Conservation (phyloP, 2,113 vertebrate species). For the Myodes glareolus region DNA sequence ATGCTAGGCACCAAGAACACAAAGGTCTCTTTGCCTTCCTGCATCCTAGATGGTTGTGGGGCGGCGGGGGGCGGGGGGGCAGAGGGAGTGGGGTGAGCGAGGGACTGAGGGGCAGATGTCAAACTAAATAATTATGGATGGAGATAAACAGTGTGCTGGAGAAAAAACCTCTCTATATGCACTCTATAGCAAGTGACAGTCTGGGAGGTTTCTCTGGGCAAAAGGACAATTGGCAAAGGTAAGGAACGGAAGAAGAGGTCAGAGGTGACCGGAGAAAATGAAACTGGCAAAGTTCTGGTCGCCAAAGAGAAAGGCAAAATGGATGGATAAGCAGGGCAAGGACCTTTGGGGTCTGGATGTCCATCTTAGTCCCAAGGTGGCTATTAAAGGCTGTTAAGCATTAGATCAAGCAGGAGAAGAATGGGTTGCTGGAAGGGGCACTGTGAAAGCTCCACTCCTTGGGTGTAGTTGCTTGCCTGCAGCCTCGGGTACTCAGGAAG, state of each 20-base stretch:
- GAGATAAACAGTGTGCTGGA: slow-evolving; percentile 10
- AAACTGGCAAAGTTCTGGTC: background rate
- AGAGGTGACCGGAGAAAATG: background rate
- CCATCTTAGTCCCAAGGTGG: background rate
- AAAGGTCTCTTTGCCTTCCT: background rate
- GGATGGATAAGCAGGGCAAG: background rate
- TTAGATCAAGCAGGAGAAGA: background rate
- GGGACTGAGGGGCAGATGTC: background rate
- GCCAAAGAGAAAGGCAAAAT: background rate
- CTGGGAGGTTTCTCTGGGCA: slow-evolving; percentile 37
- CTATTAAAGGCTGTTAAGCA: slow-evolving; percentile 12
- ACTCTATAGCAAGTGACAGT: background rate
- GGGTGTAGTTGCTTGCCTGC: background rate
- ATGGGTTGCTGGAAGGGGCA: background rate
- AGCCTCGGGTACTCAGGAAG: background rate
- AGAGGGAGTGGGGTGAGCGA: too few relatives aligned
- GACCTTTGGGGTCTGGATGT: background rate
- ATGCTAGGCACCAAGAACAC: slow-evolving; percentile 1
- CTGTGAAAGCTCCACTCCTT: background rate
- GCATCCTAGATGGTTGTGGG: background rate
- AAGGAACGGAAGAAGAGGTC: background rate
- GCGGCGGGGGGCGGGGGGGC: too few relatives aligned
- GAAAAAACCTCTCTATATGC: slow-evolving; percentile 11
- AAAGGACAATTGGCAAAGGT: background rate
- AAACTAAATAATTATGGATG: background rate